Percentiles rank a stretch among this genome's conserved stretches.
phyloP scores from a whole-genome alignment of 2,797 vertebrate species.

The Chromis chromis region DNA sequence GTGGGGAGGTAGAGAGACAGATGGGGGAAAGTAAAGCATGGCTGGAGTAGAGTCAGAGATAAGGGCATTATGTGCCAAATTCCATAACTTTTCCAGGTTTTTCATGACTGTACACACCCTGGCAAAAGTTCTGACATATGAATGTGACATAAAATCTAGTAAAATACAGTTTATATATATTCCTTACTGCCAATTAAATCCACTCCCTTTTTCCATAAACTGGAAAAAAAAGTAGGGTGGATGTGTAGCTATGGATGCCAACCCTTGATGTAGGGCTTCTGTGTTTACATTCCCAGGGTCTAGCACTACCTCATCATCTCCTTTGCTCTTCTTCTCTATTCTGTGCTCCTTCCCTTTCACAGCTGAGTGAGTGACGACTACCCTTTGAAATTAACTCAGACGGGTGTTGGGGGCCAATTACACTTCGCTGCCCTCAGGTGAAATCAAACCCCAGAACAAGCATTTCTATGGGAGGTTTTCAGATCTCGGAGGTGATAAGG shows the following conservation, averaged over 20 bases:
- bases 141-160: background rate
- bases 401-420: slow-evolving; percentile 51
- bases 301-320: slow-evolving; percentile 46
- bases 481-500: slow-evolving; percentile 8
- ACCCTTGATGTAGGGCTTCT: slow-evolving; percentile 43
- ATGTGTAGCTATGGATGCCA: slow-evolving; percentile 27
- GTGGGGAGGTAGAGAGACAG: slow-evolving; percentile 3
- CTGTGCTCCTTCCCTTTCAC: slow-evolving; percentile 35
- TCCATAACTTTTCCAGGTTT: background rate
- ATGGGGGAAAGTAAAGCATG: slow-evolving; percentile 26
- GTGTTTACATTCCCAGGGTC: slow-evolving; percentile 67
- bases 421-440: slow-evolving; percentile 18
- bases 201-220: slow-evolving; percentile 15
- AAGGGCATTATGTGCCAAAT: background rate
- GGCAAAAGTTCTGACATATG: slow-evolving; percentile 7
- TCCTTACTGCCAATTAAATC: slow-evolving; percentile 40
- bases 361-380: slow-evolving; percentile 48
- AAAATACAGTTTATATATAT: slow-evolving; percentile 7
- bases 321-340: slow-evolving; percentile 22
- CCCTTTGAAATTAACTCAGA: slow-evolving; percentile 61
- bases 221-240: background rate
- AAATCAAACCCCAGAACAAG: slow-evolving; percentile 22
- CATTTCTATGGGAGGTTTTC: background rate
- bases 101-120: slow-evolving; percentile 6
- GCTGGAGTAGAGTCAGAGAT: background rate